Conservation (phyloP, 1,140 invertebrate genomes). For the Ips typographus region DNA sequence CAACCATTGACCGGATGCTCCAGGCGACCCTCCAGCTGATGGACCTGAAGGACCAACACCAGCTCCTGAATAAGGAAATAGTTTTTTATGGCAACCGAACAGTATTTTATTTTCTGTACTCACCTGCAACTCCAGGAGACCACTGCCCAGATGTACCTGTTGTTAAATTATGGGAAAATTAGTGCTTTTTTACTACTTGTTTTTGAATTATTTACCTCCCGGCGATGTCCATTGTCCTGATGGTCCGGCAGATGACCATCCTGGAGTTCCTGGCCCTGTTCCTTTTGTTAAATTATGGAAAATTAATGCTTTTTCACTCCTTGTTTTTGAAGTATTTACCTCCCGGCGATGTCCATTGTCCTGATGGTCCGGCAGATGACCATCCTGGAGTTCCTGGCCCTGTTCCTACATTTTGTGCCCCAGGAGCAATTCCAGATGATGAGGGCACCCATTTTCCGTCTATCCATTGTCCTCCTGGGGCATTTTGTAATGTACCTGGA, state of each 20-base stretch:
- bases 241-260: neutral
- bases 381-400: constrained; percentile 9
- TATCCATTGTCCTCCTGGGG: constrained; percentile 4
- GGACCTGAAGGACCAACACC: neutral
- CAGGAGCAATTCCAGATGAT: no score
- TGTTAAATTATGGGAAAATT: no score
- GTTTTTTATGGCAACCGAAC: no score
- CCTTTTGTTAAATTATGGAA: no score
- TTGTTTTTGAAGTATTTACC: neutral
- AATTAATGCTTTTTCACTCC: no score
- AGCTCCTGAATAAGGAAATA: neutral
- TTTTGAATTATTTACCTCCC: neutral
- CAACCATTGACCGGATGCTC: neutral
- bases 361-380: neutral
- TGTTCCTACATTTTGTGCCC: no score
- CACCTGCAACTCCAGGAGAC: no score
- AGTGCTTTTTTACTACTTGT: no score
- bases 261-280: no score
- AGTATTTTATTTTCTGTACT: no score
- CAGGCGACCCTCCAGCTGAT: neutral
- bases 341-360: neutral
- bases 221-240: neutral
- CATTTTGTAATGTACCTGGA: neutral
- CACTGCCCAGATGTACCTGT: no score
- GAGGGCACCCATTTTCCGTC: constrained; percentile 22